These are phyloP conservation scores for Argyrosomus regius DNA, from an alignment of 2,797 vertebrate species.

Conservation along the genomic window DNA sequence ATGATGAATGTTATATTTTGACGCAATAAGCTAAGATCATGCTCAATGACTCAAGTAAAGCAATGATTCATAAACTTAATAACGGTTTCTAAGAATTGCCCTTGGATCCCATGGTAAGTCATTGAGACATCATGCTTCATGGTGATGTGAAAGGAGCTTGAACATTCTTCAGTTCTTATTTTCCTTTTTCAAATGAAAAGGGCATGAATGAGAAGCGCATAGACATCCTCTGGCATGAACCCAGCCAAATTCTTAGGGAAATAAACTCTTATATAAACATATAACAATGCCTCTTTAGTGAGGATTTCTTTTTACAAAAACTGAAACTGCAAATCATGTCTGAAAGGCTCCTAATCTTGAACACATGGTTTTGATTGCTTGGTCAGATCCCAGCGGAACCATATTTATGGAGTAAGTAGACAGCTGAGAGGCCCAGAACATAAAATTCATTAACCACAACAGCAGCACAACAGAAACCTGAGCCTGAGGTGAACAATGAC, in stretches of 20 bases:
- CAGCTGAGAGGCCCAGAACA: neutral
- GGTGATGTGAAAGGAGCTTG: neutral
- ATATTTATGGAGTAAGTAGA: neutral
- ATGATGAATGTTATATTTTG: too few relatives aligned
- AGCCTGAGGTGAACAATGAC: neutral
- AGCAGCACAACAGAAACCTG: conserved; percentile 12
- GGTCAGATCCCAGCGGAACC: neutral
- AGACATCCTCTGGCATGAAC: neutral
- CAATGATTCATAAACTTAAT: neutral
- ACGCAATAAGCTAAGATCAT: too few relatives aligned
- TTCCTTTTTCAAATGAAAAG: neutral
- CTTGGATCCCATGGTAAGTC: neutral
- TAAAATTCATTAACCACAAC: neutral
- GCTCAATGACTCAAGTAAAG: neutral
- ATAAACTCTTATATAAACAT: neutral
- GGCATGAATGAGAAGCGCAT: neutral
- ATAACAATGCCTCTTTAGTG: neutral
- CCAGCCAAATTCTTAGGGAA: neutral
- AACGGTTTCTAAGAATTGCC: neutral
- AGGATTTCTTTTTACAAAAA: neutral
- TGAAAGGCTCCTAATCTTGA: neutral
- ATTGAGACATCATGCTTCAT: neutral
- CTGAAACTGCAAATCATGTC: neutral
- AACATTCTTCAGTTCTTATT: neutral
- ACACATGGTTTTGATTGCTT: conserved; percentile 58